Conservation (phyloP, 2,888 invertebrate genomes). For the Agrochola litura region DNA sequence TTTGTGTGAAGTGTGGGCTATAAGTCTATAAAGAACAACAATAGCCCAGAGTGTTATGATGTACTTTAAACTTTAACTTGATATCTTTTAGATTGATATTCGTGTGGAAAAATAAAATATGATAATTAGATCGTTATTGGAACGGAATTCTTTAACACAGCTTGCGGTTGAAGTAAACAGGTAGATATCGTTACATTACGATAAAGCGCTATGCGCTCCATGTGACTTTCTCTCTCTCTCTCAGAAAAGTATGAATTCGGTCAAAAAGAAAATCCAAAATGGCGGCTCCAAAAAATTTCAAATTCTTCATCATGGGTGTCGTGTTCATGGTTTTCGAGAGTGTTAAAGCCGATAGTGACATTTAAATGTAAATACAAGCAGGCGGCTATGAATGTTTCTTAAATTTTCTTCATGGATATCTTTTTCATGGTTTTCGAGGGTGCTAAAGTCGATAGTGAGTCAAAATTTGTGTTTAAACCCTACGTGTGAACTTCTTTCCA, state of each 20-base stretch:
- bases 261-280: no score
- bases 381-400: no score
- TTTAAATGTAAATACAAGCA: no score
- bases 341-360: no score
- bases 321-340: not conserved
- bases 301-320: not conserved
- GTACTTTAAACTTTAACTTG: conserved; percentile 16
- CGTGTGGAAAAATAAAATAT: not conserved
- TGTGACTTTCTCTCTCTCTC: no score
- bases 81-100: not conserved
- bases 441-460: not conserved
- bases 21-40: not conserved
- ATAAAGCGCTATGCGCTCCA: not conserved
- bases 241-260: no score
- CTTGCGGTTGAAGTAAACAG: not conserved
- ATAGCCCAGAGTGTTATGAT: not conserved
- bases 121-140: not conserved
- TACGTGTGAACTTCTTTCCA: no score
- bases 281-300: no score
- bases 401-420: no score
- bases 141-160: not conserved
- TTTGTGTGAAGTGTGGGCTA: conserved; percentile 23
- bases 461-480: not conserved
- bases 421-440: not conserved
- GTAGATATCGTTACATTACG: not conserved